These are phyloP conservation scores for Parnassius glacialis DNA, from an alignment of 2,888 invertebrate species.

Conservation along the genomic window DNA sequence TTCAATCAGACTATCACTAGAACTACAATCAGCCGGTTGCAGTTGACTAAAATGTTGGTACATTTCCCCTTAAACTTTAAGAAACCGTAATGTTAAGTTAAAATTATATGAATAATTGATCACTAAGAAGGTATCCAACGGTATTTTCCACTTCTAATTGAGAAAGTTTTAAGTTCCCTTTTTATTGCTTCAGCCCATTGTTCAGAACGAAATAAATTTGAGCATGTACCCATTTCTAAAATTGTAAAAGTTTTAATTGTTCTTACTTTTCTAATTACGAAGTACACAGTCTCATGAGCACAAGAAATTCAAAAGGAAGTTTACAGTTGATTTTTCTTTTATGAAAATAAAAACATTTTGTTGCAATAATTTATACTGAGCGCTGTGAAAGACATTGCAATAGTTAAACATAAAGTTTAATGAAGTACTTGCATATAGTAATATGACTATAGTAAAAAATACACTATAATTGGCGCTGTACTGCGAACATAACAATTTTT, in stretches of 20 bases:
- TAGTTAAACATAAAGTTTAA: too few species aligned
- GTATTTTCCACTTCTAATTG: conserved; percentile 64
- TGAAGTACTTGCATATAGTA: too few species aligned
- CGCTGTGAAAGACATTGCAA: too few species aligned
- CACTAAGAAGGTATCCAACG: conserved; percentile 40
- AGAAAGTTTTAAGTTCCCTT: conserved; percentile 70
- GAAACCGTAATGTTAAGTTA: not conserved
- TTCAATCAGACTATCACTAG: too few species aligned
- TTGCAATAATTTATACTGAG: not conserved
- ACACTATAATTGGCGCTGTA: too few species aligned
- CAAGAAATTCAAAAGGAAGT: conserved; percentile 18
- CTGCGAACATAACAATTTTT: too few species aligned
- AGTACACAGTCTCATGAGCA: conserved; percentile 60
- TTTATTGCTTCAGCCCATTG: conserved; percentile 71
- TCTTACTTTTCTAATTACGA: conserved; percentile 77
- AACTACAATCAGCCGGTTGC: too few species aligned
- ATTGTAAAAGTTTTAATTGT: conserved; percentile 80
- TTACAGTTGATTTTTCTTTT: conserved; percentile 3
- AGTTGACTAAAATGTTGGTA: too few species aligned
- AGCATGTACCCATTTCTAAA: conserved; percentile 71
- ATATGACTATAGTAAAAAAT: too few species aligned
- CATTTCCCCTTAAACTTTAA: too few species aligned
- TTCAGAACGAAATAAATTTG: conserved; percentile 68
- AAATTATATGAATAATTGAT: conserved; percentile 18
- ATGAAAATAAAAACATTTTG: not conserved